Conservation (phyloP, 2,888 invertebrate genomes). For the Physocephala rufipes region DNA sequence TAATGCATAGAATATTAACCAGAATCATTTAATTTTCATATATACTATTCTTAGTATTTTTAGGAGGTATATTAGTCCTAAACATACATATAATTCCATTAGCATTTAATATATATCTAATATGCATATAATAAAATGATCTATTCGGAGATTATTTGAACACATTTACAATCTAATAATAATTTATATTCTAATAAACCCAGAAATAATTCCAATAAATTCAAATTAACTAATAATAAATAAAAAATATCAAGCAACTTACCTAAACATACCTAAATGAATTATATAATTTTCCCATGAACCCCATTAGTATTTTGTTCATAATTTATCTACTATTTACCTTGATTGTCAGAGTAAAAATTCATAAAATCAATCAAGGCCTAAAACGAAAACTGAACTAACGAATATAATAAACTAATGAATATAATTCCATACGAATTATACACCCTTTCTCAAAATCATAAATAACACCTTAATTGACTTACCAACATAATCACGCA, state of each 20-base stretch:
- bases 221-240: conserved; percentile 42
- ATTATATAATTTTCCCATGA: conserved; percentile 69
- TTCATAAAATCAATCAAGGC: conserved; percentile 69
- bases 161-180: background rate
- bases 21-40: conserved; percentile 71
- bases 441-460: conserved; percentile 69
- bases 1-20: conserved; percentile 67
- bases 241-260: too few relatives aligned
- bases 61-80: conserved; percentile 73
- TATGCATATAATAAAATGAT: conserved; percentile 52
- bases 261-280: conserved; percentile 67
- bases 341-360: conserved; percentile 58
- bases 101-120: conserved; percentile 69
- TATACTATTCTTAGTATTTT: conserved; percentile 71
- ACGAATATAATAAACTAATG: too few relatives aligned
- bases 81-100: conserved; percentile 74
- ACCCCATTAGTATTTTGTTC: conserved; percentile 66
- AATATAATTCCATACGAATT: conserved; percentile 66
- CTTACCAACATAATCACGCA: background rate
- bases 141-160: background rate
- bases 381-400: conserved; percentile 68
- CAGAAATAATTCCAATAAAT: too few relatives aligned
- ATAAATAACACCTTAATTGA: conserved; percentile 69
- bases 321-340: background rate
- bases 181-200: too few relatives aligned